Evolutionary conservation across 1,140 invertebrate genomes (phyloP).

Genomic region (Zaprionus nigranus): DNA sequence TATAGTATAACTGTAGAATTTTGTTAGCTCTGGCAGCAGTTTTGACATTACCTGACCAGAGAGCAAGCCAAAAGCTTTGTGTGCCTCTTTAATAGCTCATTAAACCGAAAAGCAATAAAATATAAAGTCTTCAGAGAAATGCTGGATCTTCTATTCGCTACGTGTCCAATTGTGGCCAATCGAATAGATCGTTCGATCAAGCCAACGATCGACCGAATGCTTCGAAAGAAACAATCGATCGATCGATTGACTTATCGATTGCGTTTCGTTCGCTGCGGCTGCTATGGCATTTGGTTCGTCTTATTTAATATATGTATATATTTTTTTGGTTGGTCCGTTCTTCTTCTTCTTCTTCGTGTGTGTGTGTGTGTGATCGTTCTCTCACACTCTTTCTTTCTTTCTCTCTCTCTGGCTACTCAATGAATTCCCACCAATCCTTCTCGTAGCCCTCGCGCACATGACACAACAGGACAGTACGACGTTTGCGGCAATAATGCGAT

Average conservation of each 20-base stretch:
- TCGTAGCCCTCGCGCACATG: conserved; percentile 99
- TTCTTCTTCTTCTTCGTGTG: not conserved
- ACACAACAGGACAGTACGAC: conserved; percentile 95
- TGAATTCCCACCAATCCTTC: conserved; percentile 98
- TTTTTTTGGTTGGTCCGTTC: not conserved
- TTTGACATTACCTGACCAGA: conserved; percentile 23
- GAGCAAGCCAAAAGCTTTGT: conserved; percentile 46
- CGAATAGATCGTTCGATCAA: not conserved
- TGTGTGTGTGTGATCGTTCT: not conserved
- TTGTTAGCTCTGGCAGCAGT: conserved; percentile 28
- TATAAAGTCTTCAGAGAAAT: conserved; percentile 67
- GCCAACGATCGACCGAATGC: not conserved
- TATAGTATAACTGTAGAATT: conserved; percentile 53
- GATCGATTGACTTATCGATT: conserved; percentile 12
- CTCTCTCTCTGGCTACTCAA: conserved; percentile 84
- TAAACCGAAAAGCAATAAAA: conserved; percentile 27
- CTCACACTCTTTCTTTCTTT: not conserved
- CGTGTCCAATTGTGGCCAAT: conserved; percentile 9
- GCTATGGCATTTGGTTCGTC: not conserved
- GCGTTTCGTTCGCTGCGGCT: not conserved
- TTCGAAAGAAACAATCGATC: not conserved
- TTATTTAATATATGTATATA: not conserved
- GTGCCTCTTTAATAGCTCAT: conserved; percentile 35
- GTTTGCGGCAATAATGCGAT: conserved; percentile 97
- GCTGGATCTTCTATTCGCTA: conserved; percentile 11